phyloP scores from a whole-genome alignment of 1,140 invertebrate species.

The Cherax quadricarinatus region DNA sequence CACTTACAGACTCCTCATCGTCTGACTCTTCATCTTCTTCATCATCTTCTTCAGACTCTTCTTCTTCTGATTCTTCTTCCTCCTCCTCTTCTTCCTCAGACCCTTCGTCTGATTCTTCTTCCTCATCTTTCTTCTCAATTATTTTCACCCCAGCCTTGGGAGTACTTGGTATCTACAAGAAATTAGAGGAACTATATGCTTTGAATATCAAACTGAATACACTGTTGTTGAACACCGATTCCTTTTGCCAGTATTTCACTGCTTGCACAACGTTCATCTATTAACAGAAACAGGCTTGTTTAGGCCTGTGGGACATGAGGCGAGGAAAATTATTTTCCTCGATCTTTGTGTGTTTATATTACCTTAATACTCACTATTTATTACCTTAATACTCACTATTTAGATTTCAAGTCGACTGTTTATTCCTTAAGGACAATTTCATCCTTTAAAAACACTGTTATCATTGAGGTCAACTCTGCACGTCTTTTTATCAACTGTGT shows the following conservation, averaged over 20 bases:
- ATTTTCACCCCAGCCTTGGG: background rate
- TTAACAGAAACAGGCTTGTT: background rate
- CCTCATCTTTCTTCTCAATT: slow-evolving; percentile 3
- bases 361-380: too few species aligned
- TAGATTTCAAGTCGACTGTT: too few species aligned
- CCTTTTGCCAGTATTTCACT: background rate
- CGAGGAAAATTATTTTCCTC: too few species aligned
- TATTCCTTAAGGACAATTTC: too few species aligned
- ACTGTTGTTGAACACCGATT: too few species aligned
- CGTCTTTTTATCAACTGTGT: too few species aligned
- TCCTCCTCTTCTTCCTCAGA: background rate
- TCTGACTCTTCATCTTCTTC: background rate
- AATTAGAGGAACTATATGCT: background rate
- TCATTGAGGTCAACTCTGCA: too few species aligned
- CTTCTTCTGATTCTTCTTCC: background rate
- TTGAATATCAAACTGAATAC: background rate
- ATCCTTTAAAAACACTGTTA: too few species aligned
- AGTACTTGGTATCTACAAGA: slow-evolving; percentile 21
- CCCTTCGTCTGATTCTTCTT: slow-evolving; percentile 30
- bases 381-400: too few species aligned
- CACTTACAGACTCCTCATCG: slow-evolving; percentile 15
- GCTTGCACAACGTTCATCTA: background rate
- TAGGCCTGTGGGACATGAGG: background rate
- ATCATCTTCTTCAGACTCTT: background rate
- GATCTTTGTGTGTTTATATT: too few species aligned